Base-by-base conservation (phyloP, 2,797 vertebrate species). In the Botia kubotai region DNA sequence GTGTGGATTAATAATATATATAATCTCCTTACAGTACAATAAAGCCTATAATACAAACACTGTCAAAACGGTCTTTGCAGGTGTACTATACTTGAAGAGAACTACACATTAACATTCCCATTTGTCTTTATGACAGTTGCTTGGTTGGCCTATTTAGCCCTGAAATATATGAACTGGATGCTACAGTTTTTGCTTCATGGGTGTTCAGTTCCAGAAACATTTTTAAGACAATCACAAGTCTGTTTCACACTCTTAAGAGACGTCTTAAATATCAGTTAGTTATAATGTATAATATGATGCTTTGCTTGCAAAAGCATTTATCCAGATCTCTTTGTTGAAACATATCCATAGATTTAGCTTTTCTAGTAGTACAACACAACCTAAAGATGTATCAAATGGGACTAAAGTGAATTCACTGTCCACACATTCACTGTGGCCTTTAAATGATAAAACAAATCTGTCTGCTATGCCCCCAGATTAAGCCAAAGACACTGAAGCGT, bases 361-460 rank as follows among this genome's bases (percentile, higher is more conserved):
- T 39, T 8, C 1, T 8, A 43, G 43, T 11, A n/a, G 72, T 4
- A 74, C 39, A 2, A 17, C 39, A 19, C 50, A 63, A 63, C n/a
- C 17, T 39, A 43, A 33, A 2, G 13, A n/a, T 21, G 23, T 55
- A 53, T 52, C 26, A 76, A 53, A 21, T 29, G 16, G 46, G 11
- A 21, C 2, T 6, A 1, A 62, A 3, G 3, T 52, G 13, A 26
- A 14, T 50, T 52, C 60, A 7, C 29, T 77, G 65, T 67, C 55
- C 39, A 43, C 39, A 43, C 39, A 43, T 70, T 68, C 71, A 39
- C 43, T 52, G 48, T 55, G 68, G 65, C 29, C 77, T 76, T 84
- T 62, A 81, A 75, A 82, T 80, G 46, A 39, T 70, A 67, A 26
- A 72, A 66, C 81, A 84, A 92, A 90, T 89, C 85, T 86, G 89